Conservation (phyloP, 2,888 invertebrate species). For the Andrena marginata region DNA sequence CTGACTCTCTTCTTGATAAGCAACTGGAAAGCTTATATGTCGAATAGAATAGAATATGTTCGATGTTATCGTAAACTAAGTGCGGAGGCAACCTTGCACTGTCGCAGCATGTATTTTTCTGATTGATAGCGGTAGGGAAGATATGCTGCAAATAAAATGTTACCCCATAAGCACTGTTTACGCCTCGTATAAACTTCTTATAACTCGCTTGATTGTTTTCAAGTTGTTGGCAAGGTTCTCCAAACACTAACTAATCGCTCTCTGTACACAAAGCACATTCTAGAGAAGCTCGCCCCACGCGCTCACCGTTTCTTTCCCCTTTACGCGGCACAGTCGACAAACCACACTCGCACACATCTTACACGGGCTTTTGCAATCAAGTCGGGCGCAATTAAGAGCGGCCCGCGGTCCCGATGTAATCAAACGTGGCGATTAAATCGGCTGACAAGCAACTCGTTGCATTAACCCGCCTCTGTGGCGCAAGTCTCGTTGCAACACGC, state of each 20-base stretch:
- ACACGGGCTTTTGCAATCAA: conserved; percentile 28
- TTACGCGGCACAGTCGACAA: not conserved
- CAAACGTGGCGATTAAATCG: conserved; percentile 52
- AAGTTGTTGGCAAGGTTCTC: too few species aligned
- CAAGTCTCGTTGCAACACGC: conserved; percentile 34
- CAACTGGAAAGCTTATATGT: not conserved
- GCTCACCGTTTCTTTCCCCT: too few species aligned
- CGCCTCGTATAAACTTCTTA: too few species aligned
- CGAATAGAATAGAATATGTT: not conserved
- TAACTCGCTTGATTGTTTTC: too few species aligned
- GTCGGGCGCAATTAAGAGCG: conserved; percentile 47
- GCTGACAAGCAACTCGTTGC: conserved; percentile 36
- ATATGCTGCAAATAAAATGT: too few species aligned
- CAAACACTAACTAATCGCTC: too few species aligned
- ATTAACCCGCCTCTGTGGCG: conserved; percentile 35
- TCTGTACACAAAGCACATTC: too few species aligned
- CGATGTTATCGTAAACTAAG: not conserved
- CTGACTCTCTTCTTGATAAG: not conserved
- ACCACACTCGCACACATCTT: conserved; percentile 5
- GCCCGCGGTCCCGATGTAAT: conserved; percentile 45
- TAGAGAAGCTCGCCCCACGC: too few species aligned
- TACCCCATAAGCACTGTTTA: too few species aligned
- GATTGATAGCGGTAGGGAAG: too few species aligned
- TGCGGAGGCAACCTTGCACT: not conserved
- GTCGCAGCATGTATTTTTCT: not conserved